Base-by-base conservation (phyloP, 30 jellyfish, hydroid and myxozoan species). In the Catostylus mosaicus region DNA sequence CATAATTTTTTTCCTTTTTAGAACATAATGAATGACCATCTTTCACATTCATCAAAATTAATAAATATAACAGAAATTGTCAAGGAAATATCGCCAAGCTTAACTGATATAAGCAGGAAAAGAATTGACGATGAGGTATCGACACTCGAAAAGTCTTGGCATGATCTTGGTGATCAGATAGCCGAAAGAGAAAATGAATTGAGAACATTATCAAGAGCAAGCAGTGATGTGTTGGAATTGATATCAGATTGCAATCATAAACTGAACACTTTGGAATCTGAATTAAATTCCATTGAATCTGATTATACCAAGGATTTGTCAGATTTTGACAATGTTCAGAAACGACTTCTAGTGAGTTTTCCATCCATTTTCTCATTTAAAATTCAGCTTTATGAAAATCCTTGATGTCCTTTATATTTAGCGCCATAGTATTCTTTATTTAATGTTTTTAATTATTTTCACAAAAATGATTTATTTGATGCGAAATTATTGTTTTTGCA, bases 81-180 rank as follows among this genome's bases (percentile, higher is more conserved):
- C 33, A 74, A 54, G 45, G 45, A 32, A 34, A 24, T 82, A n/a
- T 18, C 34, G 19, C 73, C 57, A 20, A 9, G 26, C 60, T 50
- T 82, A 22, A 82, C 65, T 26, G 86, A 68, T 18, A 9, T 36
- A 16, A 67, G 92, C 32, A 50, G 59, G 45, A 57, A 82, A 51
- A 82, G 75, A 70, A 1, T 70, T 0, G 1, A 38, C 5, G 86
- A 82, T 26, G 74, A 69, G 26, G 74, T 82, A 0, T 26, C 57
- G 7, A 0, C 81, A 0, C 27, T 82, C 26, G 92, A 69, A 46
- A 29, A 54, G 5, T n/a, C 26, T 4, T 82, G 92, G 92, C 74
- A 82, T 32, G 31, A 36, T 43, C 92, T 82, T 34, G 92, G 92
- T 19, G 92, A 82, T 22, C 67, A 59, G 32, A 82, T 82, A 18